These are phyloP conservation scores for Formica selysi DNA, from an alignment of 1,140 invertebrate species.

Conservation along the genomic window DNA sequence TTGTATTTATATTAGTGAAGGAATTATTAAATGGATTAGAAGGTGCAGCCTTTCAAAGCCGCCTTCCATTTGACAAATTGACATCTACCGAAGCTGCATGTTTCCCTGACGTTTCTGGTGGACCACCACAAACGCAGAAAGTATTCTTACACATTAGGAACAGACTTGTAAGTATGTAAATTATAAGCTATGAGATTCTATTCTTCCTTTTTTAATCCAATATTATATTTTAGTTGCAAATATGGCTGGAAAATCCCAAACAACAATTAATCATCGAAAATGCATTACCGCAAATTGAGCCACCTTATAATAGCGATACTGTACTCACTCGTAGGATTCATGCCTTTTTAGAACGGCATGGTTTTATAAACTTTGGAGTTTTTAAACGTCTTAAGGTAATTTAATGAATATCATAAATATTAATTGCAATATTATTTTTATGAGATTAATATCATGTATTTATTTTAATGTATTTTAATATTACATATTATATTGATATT, in stretches of 20 bases:
- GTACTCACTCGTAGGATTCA: conserved; percentile 94
- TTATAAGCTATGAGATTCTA: not conserved
- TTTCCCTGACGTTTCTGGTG: conserved; percentile 96
- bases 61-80: conserved; percentile 97
- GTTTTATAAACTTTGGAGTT: conserved; percentile 99
- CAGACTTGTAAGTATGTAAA: conserved; percentile 89
- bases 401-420: conserved; percentile 36
- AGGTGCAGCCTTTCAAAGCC: conserved; percentile 96
- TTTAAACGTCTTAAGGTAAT: conserved; percentile 94
- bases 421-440: conserved; percentile 9
- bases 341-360: conserved; percentile 97
- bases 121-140: conserved; percentile 94
- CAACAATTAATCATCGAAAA: conserved; percentile 95
- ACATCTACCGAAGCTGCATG: conserved; percentile 97
- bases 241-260: conserved; percentile 99
- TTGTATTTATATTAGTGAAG: conserved; percentile 83
- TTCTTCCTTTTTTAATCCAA: conserved; percentile 4
- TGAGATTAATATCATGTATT: too few species aligned
- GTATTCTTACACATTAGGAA: conserved; percentile 98
- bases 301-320: conserved; percentile 97
- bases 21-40: conserved; percentile 90
- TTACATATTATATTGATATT: conserved; percentile 17
- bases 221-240: conserved; percentile 90
- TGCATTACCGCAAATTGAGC: conserved; percentile 93
- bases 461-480: not conserved